These are phyloP conservation scores for Lithophane ornitopus DNA, from an alignment of 2,888 invertebrate species.

Conservation along the genomic window DNA sequence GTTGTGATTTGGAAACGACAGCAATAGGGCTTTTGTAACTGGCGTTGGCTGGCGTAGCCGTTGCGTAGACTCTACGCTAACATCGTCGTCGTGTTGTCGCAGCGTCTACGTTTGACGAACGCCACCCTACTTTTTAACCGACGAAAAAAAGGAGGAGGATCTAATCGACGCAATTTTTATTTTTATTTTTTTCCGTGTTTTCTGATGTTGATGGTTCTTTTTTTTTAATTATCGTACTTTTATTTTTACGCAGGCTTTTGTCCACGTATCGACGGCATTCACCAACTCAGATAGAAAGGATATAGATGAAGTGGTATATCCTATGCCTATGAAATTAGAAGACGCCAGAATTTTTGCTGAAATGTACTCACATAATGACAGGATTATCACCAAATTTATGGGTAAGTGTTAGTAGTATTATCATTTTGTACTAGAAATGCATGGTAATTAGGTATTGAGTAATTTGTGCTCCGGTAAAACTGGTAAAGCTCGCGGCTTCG, in stretches of 20 bases:
- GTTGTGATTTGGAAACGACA: background rate
- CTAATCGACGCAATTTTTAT: background rate
- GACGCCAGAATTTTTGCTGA: conserved; percentile 45
- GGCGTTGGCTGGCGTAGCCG: background rate
- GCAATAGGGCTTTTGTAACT: background rate
- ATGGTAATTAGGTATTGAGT: background rate
- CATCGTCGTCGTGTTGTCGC: background rate
- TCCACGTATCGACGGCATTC: conserved; percentile 71
- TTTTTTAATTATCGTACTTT: background rate
- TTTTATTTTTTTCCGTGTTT: background rate
- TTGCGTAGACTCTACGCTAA: background rate
- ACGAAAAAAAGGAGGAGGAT: background rate
- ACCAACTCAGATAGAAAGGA: conserved; percentile 63
- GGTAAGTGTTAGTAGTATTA: conserved; percentile 61
- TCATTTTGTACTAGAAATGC: background rate
- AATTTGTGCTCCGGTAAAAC: background rate
- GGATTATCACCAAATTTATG: conserved; percentile 58
- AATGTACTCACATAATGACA: conserved; percentile 48
- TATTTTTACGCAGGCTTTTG: conserved; percentile 62
- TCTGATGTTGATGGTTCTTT: background rate
- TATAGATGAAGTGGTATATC: conserved; percentile 68
- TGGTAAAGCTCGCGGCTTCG: background rate
- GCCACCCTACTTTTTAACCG: background rate
- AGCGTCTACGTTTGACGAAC: background rate
- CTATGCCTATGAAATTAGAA: conserved; percentile 53